Conservation (phyloP, 2,797 vertebrate genomes). For the Phalanger gymnotis region DNA sequence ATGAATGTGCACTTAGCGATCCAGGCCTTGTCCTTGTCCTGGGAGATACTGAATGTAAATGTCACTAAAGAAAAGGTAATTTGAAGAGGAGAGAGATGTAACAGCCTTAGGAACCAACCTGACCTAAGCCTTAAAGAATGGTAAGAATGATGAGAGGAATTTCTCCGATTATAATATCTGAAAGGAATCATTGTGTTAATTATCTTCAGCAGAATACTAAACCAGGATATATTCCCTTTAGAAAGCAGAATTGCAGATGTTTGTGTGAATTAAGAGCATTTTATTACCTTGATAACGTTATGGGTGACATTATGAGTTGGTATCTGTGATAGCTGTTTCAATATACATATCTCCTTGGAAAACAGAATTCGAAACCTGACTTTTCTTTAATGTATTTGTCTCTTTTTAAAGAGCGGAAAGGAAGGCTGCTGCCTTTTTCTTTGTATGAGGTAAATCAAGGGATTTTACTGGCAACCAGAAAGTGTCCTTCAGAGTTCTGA, state of each 20-base stretch:
- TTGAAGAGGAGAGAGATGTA: neutral
- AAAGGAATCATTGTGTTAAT: slow-evolving; percentile 34
- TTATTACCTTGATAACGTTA: slow-evolving; percentile 41
- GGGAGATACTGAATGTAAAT: neutral
- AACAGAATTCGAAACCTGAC: slow-evolving; percentile 42
- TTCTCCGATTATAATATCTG: slow-evolving; percentile 43
- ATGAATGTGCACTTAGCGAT: neutral
- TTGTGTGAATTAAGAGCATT: slow-evolving; percentile 33
- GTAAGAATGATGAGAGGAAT: neutral
- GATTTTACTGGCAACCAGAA: slow-evolving; percentile 31
- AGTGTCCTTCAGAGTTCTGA: slow-evolving; percentile 26
- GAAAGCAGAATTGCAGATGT: slow-evolving; percentile 49
- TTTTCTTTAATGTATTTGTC: slow-evolving; percentile 15
- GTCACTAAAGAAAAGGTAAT: neutral
- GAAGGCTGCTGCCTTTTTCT: slow-evolving; percentile 7
- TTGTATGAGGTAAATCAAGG: slow-evolving; percentile 33
- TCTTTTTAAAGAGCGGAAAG: slow-evolving; percentile 36
- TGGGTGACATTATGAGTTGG: slow-evolving; percentile 12
- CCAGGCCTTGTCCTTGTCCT: neutral
- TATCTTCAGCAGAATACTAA: slow-evolving; percentile 12
- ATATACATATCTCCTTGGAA: slow-evolving; percentile 31
- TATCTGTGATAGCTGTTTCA: slow-evolving; percentile 13
- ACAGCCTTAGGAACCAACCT: neutral
- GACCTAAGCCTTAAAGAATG: neutral
- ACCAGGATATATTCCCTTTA: slow-evolving; percentile 15